Base-by-base conservation (phyloP, 1,140 invertebrate genomes). In the Drosophila elegans region DNA sequence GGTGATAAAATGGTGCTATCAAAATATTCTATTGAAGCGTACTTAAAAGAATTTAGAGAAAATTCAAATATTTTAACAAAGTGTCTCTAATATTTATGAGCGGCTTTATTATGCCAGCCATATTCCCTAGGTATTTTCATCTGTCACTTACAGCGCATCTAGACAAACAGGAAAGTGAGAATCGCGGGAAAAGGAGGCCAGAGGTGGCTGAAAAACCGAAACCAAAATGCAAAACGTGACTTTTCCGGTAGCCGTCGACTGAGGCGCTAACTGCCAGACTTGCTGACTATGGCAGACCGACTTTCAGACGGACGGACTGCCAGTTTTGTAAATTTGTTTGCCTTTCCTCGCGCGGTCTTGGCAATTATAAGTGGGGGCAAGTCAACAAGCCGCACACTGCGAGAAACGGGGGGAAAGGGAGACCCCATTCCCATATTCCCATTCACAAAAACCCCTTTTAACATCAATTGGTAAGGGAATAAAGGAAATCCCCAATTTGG, bases 141-240 rank as follows among this genome's bases (percentile, higher is more conserved):
- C 36, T 71, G 68, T 57, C 51, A 71, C 49, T 71, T 57, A 11
- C 36, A 59, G 60, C 16, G 51, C 13, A 44, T 45, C 38, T 34
- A 48, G 16, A 13, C 39, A 63, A 63, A 45, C 55, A 46, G 32
- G 32, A 45, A 32, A 12, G 61, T 32, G 29, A 46, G 42, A 54
- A 36, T 36, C 34, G 12, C 2, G 13, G 11, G 11, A 21, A 42
- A 0, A 29, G 2, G 13, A 21, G 16, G 21, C 25, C 10, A 42
- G 27, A 12, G 39, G n/a, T 39, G 36, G 12, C 29, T 38, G n/a
- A 46, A 69, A 45, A 61, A 44, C 13, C 48, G 59, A 61, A 84
- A 67, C 36, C 49, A 42, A 78, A 88, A 83, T 79, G 66, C 66
- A 73, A 89, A 86, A 86, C 83, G 83, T 86, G 83, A 86, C 83